Evolutionary conservation across 1,140 invertebrate genomes (phyloP), one percentile per base, ranked within the genome.

Genomic region (Linepithema humile): DNA sequence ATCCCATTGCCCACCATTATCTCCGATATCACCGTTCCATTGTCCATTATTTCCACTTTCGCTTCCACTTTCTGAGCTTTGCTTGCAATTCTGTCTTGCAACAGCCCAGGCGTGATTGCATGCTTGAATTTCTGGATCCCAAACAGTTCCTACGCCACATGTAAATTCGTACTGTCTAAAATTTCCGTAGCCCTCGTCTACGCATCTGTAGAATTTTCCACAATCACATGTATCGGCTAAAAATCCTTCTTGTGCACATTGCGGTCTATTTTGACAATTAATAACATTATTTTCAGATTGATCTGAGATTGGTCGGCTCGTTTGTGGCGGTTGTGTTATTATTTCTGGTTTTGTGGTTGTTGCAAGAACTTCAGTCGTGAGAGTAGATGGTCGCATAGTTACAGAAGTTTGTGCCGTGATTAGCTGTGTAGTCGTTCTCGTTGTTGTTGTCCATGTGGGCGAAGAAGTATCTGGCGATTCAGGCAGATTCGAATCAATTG

Each of bases 131-230:
- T 95, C 91, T 67, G 96, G 95, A 93, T 97, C 97, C 96, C 96
- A 97, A 80, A 97, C 95, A 9, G 97, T 97, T 82, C 96, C 96
- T 57, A 95, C 94, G 23, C 95, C 96, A 90, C 97, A 97, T 12
- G 94, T 94, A 93, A 96, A 97, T 87, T 97, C 95, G 87, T 96
- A 96, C 91, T 95, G 95, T 67, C 93, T 95, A 84, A 95, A 97
- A 2, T 92, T 93, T 72, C 94, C 95, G 43, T 94, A 89, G 0
- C 95, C 95, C 77, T 96, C 95, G 73, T 95, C 94, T 23, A 97
- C 96, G 93, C 97, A 98, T 92, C 97, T 95, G 90, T 97, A 97
- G 91, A 97, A 98, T 92, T 97, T 97, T 82, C 94, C 95, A 90
- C 97, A 98, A 90, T 98, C 95, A 83, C 95, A 92, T 48, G 94